Conservation (phyloP, 2,888 invertebrate genomes). For the Athalia circularis region DNA sequence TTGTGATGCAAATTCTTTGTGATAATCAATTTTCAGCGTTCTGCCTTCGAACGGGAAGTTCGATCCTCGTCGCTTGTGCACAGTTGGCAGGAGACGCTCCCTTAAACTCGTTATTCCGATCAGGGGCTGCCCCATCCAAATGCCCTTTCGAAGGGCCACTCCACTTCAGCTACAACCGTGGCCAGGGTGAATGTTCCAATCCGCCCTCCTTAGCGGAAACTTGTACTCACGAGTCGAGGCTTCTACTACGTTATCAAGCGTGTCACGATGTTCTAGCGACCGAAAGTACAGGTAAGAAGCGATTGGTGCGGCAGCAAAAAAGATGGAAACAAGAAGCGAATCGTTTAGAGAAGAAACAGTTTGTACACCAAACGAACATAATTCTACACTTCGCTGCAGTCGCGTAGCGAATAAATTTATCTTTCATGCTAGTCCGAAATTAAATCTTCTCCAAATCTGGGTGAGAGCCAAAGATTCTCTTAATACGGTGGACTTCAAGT, state of each 20-base stretch:
- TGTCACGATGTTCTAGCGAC: constrained; percentile 87
- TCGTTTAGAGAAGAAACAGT: no score
- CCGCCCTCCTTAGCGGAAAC: constrained; percentile 88
- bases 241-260: constrained; percentile 88
- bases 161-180: constrained; percentile 87
- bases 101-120: constrained; percentile 85
- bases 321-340: no score
- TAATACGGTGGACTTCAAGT: no score
- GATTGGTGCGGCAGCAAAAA: neutral
- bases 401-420: no score
- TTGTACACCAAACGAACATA: no score
- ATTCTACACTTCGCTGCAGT: no score
- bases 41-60: constrained; percentile 76
- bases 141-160: constrained; percentile 90
- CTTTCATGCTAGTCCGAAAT: no score
- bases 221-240: constrained; percentile 88
- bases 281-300: constrained; percentile 83
- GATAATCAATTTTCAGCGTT: constrained; percentile 75
- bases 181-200: constrained; percentile 83
- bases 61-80: constrained; percentile 80
- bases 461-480: no score
- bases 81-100: constrained; percentile 84
- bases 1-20: constrained; percentile 15
- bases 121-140: constrained; percentile 81
- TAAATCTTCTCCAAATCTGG: no score